Base-by-base conservation (phyloP, 2,888 invertebrate species). In the Unio pictorum region DNA sequence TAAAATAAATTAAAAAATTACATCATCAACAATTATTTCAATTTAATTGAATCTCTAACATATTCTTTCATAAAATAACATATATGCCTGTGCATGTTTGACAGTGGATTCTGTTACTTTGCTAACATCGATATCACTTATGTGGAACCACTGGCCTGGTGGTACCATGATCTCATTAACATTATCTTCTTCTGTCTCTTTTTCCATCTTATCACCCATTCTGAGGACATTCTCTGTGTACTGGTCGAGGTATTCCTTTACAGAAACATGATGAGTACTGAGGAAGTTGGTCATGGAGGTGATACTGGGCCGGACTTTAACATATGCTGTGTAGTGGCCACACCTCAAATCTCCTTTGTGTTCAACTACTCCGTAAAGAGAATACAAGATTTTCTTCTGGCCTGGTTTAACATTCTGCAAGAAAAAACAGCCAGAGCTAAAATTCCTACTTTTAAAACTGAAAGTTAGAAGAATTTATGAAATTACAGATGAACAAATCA, bases 61-160 rank as follows among this genome's bases (percentile, higher is more conserved):
- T 89, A 98, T 94, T 90, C 98, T 93, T 91, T 98, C 98, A 90
- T 99, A 99, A 91, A 99, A 99, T 58, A 99, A 92, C 66, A 99
- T 92, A 91, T 99, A 99, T 23, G 99, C 98, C 91, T 98, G 96
- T 72, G 95, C 94, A 81, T 93, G 92, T 62, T 97, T 92, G 71
- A 98, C 98, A 78, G 93, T 92, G 4, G 94, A 93, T 90, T 96
- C 95, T 3, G 87, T 79, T 34, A 95, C 94, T 89, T 95, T 95
- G 57, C 93, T 92, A 0, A 98, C 96, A 86, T 94, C 93, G 71
- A 95, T 95, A 91, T 99, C 99, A 70, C 97, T 97, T 65, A 97
- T 94, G 88, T 95, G 95, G 91, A 95, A 99, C 99, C 99, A 99
- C 85, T 94, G 94, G 18, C 96, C 96, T 2, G 93, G 84, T 1